These are phyloP conservation scores for Eurypyga helias DNA, from an alignment of 2,113 vertebrate genomes.

Conservation along the genomic window DNA sequence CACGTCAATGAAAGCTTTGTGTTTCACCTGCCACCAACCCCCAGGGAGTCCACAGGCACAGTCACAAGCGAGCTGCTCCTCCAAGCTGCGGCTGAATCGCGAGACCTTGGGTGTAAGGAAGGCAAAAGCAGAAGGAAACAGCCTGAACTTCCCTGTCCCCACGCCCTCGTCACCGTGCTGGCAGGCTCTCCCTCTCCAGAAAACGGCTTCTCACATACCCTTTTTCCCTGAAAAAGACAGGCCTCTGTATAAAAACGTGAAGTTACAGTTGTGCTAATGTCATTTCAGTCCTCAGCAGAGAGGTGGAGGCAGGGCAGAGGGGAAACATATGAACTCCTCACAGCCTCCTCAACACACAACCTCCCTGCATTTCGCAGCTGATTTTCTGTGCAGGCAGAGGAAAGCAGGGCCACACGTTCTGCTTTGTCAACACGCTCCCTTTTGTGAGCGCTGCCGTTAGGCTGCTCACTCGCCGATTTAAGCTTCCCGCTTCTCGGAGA, in stretches of 20 bases:
- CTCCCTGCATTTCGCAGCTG: not conserved
- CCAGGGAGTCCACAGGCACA: not conserved
- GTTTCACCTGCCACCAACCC: not conserved
- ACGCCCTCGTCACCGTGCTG: not conserved
- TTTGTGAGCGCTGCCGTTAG: not conserved
- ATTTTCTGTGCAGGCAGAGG: not conserved
- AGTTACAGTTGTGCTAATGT: not conserved
- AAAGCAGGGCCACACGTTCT: not conserved
- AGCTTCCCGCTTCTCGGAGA: slow-evolving; percentile 36
- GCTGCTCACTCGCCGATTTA: not conserved
- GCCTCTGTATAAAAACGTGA: fast-evolving
- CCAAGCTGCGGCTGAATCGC: not conserved
- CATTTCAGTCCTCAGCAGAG: not conserved
- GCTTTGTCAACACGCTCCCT: not conserved
- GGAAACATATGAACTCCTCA: not conserved
- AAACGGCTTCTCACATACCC: not conserved
- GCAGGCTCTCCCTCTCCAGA: not conserved
- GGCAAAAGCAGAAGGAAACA: not conserved
- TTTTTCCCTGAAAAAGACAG: not conserved
- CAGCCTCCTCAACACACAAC: not conserved
- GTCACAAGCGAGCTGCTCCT: not conserved
- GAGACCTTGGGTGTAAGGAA: not conserved
- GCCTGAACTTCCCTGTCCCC: not conserved
- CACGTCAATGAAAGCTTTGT: not conserved
- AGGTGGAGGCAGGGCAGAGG: not conserved